Evolutionary conservation across 2,888 invertebrate genomes (phyloP), one percentile per base, ranked within the genome.

Genomic region (Myopa tessellatipennis): DNA sequence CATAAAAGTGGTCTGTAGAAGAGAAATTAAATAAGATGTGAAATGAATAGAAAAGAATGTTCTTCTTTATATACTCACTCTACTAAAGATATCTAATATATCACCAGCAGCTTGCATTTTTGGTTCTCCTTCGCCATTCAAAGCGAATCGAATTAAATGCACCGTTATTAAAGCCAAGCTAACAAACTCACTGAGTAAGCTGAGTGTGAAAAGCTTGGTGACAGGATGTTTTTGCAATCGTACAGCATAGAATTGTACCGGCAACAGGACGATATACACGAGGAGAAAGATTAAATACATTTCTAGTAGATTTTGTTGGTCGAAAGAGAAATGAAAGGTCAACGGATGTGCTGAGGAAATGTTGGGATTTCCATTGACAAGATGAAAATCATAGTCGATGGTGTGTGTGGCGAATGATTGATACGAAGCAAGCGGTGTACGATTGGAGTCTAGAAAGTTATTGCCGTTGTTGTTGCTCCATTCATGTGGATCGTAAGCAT

Each of bases 291-390:
- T 91, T 80, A 97, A 90, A 90, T 98, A 97, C 83, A 98, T 91
- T 89, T 98, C 97, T 77, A 97, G 91, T 10, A 97, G 95, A 88
- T 98, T 96, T 89, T 97, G 97, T 86, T 95, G 92, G 87, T 99
- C 98, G 90, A 98, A 98, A 0, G 98, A 98, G 89, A 98, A 98
- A 88, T 99, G 98, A 90, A 97, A 98, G 77, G 96, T 93, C 84
- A 98, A 91, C 77, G 95, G 95, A 88, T 96, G 97, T 85, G 95
- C 95, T 0, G 85, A 85, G 78, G 95, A 95, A 83, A 93, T 92
- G 87, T 95, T 96, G 0, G 99, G 99, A 90, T 96, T 96, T 40
- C 98, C 98, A 90, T 99, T 99, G 8, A 98, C 98, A 70, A 99
- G 91, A 95, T 97, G 97, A 82, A 99, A 94, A 88, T 99, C 96